A percentile compares a stretch with the other conserved stretches of the same genome.
These are phyloP conservation scores for Hydrocynus forskahlii DNA, from an alignment of 2,797 vertebrate genomes.

Conservation along the genomic window DNA sequence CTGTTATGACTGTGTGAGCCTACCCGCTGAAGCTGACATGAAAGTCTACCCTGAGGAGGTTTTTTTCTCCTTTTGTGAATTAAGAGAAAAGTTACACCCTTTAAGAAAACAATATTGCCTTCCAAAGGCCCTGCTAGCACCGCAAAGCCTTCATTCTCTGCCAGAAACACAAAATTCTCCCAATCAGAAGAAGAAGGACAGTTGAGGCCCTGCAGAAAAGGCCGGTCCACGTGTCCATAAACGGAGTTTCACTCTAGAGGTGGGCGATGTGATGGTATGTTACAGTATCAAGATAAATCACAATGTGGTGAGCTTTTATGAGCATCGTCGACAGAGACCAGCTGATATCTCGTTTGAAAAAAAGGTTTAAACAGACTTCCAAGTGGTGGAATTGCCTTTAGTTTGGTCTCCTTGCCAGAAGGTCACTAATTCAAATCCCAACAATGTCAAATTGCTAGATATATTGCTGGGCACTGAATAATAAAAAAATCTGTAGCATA, in stretches of 20 bases:
- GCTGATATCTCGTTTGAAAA: background rate
- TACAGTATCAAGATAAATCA: background rate
- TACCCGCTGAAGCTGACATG: conserved; percentile 76
- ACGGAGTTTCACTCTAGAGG: conserved; percentile 10
- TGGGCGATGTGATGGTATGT: background rate
- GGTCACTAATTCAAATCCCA: background rate
- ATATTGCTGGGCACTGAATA: background rate
- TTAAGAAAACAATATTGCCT: conserved; percentile 73
- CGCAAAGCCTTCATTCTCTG: conserved; percentile 40
- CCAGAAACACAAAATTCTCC: conserved; percentile 52
- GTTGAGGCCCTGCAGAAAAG: conserved; percentile 34
- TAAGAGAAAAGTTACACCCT: conserved; percentile 78
- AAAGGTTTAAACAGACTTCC: background rate
- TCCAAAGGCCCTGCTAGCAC: conserved; percentile 60
- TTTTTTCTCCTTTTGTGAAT: conserved; percentile 73
- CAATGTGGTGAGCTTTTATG: background rate
- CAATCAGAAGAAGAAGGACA: conserved; percentile 39
- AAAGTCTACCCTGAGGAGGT: conserved; percentile 76
- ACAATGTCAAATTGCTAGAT: background rate
- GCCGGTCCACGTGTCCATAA: conserved; percentile 19
- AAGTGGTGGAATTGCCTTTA: background rate
- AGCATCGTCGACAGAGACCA: background rate
- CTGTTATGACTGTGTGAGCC: conserved; percentile 75
- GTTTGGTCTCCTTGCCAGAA: background rate
- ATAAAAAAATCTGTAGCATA: too few species aligned